These are phyloP conservation scores for silkworm (Bombyx mori) DNA, from an alignment of 1,140 invertebrate genomes.

Conservation along the genomic window ASM3026992v2 NC_085112.1:3755501-3756000, in stretches of 20 bases:
- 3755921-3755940: slow-evolving; percentile 17
- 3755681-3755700: slow-evolving; percentile 46
- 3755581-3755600: slow-evolving; percentile 66
- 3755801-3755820: slow-evolving; percentile 1
- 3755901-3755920: no score
- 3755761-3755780: no score
- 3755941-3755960: slow-evolving; percentile 4
- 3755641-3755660: slow-evolving; percentile 59
- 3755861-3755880: no score
- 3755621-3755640: slow-evolving; percentile 63
- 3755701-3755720: background rate
- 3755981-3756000: background rate
- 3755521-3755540: slow-evolving; percentile 63
- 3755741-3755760: no score
- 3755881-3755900: no score
- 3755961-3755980: slow-evolving; percentile 7
- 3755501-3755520: slow-evolving; percentile 56
- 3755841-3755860: no score
- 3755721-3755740: background rate
- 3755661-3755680: slow-evolving; percentile 60
- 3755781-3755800: background rate
- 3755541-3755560: slow-evolving; percentile 61
- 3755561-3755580: slow-evolving; percentile 56
- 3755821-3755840: background rate
- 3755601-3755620: slow-evolving; percentile 59